These are phyloP conservation scores for Amphipoea lucens DNA, from an alignment of 2,888 invertebrate species.

Conservation along the genomic window DNA sequence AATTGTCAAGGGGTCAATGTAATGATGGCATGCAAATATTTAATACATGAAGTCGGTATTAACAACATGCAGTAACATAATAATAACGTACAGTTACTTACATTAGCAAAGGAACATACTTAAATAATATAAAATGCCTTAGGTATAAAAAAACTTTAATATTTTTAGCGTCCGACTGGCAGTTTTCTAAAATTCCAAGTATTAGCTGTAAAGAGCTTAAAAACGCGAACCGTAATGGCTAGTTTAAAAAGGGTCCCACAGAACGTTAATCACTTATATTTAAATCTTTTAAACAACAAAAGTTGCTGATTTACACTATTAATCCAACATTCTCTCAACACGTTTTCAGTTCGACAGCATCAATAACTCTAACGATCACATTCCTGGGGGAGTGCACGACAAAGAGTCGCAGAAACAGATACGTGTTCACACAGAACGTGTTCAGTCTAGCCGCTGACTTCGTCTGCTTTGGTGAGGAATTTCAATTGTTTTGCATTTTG, in stretches of 20 bases:
- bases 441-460: slow-evolving; percentile 68
- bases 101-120: too few species aligned
- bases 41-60: too few species aligned
- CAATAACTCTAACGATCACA: slow-evolving; percentile 86
- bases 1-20: too few species aligned
- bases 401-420: slow-evolving; percentile 67
- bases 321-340: background rate
- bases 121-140: background rate
- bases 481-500: slow-evolving; percentile 27
- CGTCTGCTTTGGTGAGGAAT: slow-evolving; percentile 67
- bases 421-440: slow-evolving; percentile 73
- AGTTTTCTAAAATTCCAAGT: background rate
- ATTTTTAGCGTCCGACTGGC: background rate
- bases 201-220: background rate
- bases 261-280: background rate
- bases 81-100: too few species aligned
- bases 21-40: too few species aligned
- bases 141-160: too few species aligned
- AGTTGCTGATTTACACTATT: background rate
- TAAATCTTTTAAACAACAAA: background rate
- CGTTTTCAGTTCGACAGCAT: slow-evolving; percentile 71
- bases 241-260: background rate
- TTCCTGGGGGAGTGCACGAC: slow-evolving; percentile 85
- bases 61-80: too few species aligned
- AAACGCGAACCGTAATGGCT: too few species aligned